Base-by-base conservation (phyloP, 1,140 invertebrate species). In the Nasonia giraulti region DNA sequence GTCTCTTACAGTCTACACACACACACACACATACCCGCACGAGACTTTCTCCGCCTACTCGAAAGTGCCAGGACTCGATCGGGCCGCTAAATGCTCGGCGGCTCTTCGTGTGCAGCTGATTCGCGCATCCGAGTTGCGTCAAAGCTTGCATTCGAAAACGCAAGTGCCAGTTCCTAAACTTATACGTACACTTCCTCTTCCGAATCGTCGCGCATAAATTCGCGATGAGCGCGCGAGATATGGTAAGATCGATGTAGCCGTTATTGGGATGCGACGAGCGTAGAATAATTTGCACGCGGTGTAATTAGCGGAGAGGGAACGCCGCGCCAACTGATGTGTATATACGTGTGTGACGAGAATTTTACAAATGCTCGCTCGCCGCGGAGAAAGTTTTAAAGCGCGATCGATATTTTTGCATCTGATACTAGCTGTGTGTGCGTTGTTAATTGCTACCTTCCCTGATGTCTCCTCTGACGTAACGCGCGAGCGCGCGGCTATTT, bases 11-110 rank as follows among this genome's bases (percentile, higher is more conserved):
- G 14, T 66, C 31, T 11, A 78, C 10, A 55, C 5, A 27, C 27
- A 27, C 27, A 27, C 31, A 47, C n/a, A 47, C n/a, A 33, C 14
- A 73, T 44, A 37, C n/a, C 1, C 4, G 47, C 47, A 33, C 23
- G 47, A 33, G 62, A 84, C 83, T 84, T 84, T 84, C 83, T 79
- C 77, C 83, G n/a, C 47, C 76, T 73, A 74, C 83, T 55, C 68
- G 83, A 84, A 84, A 84, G 83, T 84, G 75, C 71, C 80, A 74
- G 33, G 31, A 75, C 44, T 37, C 23, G 31, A 74, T 74, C 27
- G 11, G 1, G 8, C 33, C 6, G 44, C 27, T 77, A 50, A 77
- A 47, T 50, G n/a, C 10, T 31, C 40, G 27, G 1, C 27, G n/a
- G 20, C 8, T 40, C 33, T 40, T 17, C 33, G 33, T 55, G 17